Conservation (phyloP, 2,113 vertebrate genomes). For the Brachypodius melanocephalos region DNA sequence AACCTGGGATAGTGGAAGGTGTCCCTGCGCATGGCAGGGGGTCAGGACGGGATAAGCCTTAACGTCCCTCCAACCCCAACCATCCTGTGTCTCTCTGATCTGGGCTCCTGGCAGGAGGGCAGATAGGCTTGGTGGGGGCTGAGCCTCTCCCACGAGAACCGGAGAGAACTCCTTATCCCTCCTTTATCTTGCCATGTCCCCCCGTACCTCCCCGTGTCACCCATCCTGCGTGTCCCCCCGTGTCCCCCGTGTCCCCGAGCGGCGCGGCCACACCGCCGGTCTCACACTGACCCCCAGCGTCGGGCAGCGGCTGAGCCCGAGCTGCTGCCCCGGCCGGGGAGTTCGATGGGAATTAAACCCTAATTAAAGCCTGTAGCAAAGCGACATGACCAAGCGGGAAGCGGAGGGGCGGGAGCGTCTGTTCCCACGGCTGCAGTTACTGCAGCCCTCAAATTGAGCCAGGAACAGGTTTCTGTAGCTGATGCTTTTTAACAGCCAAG, state of each 20-base stretch:
- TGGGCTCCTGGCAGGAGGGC: neutral
- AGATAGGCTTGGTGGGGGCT: neutral
- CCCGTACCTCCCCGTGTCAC: neutral
- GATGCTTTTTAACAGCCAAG: neutral
- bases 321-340: neutral
- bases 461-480: neutral
- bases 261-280: neutral
- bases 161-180: neutral
- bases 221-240: neutral
- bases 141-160: neutral
- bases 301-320: neutral
- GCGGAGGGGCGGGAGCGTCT: neutral
- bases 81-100: no score
- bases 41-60: neutral
- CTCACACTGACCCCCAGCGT: slow-evolving; percentile 70
- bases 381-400: neutral
- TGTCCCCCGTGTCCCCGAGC: neutral
- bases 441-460: neutral
- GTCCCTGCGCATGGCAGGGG: neutral
- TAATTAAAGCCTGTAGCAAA: neutral
- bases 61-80: neutral
- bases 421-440: neutral
- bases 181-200: neutral
- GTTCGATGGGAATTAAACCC: neutral
- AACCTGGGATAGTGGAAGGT: accelerated